Evolutionary conservation across 2,113 vertebrate genomes (phyloP), one percentile per base, ranked within the genome.

Genomic region (Nannospalax galili): DNA sequence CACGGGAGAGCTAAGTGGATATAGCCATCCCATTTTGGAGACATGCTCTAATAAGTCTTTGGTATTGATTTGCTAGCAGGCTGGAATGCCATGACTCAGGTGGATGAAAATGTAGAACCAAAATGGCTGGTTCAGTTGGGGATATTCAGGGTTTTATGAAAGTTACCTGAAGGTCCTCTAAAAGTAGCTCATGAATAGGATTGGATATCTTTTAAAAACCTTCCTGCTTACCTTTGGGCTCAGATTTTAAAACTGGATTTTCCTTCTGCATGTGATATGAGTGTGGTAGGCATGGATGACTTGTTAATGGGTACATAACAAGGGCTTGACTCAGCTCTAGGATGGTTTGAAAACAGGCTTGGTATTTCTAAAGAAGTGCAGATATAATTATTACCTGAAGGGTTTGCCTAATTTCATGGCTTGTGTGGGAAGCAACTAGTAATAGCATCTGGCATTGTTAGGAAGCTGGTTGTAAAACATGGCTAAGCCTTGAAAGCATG

Each of bases 391-490:
- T 84, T 64, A 52, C n/a, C 42, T 16, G 40, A 64, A 22, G 35
- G 16, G 35, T 84, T 90, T 65, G 45, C 45, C 56, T 89, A 62
- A 75, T 11, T 37, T 7, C 48, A 1, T 74, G 32, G 19, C n/a
- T 2, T 11, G 6, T 65, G 65, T 81, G 58, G 52, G 62, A 80
- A 52, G 84, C 58, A 56, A 9, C 75, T 75, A 4, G n/a, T 93
- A 80, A 97, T 84, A 67, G 90, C 4, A 86, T 28, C 56, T 62
- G 86, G 24, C 20, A 3, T 92, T 89, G 80, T 96, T 89, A 82
- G 95, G 93, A 86, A 96, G 82, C 64, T 56, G 64, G n/a, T n/a
- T 75, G 45, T 96, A 91, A 97, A 93, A 80, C 87, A 6, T 62
- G 35, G 48, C 91, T 91, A 70, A 90, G 91, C 62, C 69, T 32